These are phyloP conservation scores for Erannis defoliaria DNA, from an alignment of 2,888 invertebrate species.

Conservation along the genomic window DNA sequence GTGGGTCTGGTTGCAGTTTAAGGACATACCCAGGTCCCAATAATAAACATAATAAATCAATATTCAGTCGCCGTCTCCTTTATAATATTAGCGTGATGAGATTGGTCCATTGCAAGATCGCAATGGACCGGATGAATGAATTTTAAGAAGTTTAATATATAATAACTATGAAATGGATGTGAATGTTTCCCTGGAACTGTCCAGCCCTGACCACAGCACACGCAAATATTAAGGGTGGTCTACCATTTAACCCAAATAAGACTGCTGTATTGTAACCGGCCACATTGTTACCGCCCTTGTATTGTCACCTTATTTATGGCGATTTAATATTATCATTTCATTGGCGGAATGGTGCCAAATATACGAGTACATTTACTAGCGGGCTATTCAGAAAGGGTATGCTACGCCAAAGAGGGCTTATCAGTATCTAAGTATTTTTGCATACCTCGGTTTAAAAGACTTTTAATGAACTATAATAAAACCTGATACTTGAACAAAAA, in stretches of 20 bases:
- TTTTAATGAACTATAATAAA: too few species aligned
- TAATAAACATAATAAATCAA: too few species aligned
- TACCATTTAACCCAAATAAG: slow-evolving; percentile 73
- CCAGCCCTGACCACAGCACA: slow-evolving; percentile 54
- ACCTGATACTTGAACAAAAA: too few species aligned
- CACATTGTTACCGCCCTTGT: slow-evolving; percentile 68
- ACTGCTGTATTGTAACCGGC: slow-evolving; percentile 63
- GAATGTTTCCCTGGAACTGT: slow-evolving; percentile 35
- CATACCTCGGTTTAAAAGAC: too few species aligned
- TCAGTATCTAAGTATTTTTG: too few species aligned
- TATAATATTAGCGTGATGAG: too few species aligned
- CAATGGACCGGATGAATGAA: too few species aligned
- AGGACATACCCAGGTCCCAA: too few species aligned
- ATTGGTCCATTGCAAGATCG: too few species aligned
- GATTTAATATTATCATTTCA: slow-evolving; percentile 83
- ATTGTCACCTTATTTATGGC: slow-evolving; percentile 75
- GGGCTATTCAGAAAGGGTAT: background rate
- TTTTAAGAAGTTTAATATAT: background rate
- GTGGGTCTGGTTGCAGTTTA: too few species aligned
- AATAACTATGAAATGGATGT: slow-evolving; percentile 13
- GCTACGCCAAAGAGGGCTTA: background rate
- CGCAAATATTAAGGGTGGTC: slow-evolving; percentile 76
- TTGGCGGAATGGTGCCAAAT: slow-evolving; percentile 65
- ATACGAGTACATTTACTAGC: background rate
- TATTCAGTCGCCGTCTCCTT: too few species aligned